A percentile compares a stretch with the other conserved stretches of the same genome.
These are phyloP conservation scores for Tipula helvola DNA, from an alignment of 2,888 invertebrate species.

Conservation along the genomic window DNA sequence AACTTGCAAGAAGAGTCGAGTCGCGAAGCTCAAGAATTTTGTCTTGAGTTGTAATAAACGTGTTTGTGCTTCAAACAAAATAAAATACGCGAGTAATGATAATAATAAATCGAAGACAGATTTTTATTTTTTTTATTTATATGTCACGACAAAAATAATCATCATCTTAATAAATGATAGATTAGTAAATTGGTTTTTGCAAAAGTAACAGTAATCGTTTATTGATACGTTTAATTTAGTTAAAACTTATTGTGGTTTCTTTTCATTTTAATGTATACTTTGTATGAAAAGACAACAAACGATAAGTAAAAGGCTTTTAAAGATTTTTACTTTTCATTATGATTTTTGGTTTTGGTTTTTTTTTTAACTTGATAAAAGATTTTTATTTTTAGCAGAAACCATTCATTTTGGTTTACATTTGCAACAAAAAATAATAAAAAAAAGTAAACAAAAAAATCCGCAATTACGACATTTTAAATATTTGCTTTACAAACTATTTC, in stretches of 20 bases:
- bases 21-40: not conserved
- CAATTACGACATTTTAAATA: not conserved
- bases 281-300: not conserved
- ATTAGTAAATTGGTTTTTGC: not conserved
- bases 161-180: not conserved
- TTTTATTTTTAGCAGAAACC: not conserved
- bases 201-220: not conserved
- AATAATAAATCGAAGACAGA: not conserved
- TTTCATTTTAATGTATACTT: not conserved
- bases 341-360: too few species aligned
- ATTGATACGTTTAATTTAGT: not conserved
- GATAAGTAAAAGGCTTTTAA: not conserved
- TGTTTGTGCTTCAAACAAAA: not conserved
- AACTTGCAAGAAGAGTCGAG: not conserved
- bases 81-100: not conserved
- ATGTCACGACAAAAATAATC: conserved; percentile 4
- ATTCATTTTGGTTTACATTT: not conserved
- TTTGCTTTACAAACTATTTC: not conserved
- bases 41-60: not conserved
- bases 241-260: not conserved
- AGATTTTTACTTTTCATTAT: not conserved
- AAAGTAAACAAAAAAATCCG: too few species aligned
- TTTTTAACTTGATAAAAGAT: not conserved
- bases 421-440: not conserved
- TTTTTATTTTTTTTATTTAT: not conserved